Percentiles rank a stretch among this genome's conserved stretches.
These are phyloP conservation scores for Nannobrachium achirus DNA, from an alignment of 2,113 vertebrate species.

Conservation along the genomic window DNA sequence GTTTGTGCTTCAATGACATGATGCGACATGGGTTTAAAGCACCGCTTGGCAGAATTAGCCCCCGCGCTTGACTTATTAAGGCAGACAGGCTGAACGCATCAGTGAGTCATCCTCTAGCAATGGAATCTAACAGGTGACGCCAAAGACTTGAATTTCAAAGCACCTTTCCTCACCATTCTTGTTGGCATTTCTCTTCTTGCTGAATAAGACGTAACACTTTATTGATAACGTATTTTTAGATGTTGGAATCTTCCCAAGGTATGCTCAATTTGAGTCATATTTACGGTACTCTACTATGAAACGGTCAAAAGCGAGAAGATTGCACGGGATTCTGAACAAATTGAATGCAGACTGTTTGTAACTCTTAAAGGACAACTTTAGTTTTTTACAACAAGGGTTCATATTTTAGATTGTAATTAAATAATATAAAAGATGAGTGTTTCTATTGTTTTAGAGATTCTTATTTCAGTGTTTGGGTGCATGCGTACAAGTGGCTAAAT, in stretches of 20 bases:
- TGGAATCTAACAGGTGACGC: background rate
- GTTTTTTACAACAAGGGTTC: no score
- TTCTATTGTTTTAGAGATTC: no score
- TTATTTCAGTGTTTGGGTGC: no score
- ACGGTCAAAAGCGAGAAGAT: background rate
- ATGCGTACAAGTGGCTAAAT: no score
- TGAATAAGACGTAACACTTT: slow-evolving; percentile 2
- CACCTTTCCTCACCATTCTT: background rate
- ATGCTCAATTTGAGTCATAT: slow-evolving; percentile 8
- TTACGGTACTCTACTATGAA: slow-evolving; percentile 8
- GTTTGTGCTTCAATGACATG: slow-evolving; percentile 10
- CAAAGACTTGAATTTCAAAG: background rate
- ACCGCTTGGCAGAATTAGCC: background rate
- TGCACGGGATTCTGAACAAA: background rate
- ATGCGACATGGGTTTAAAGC: slow-evolving; percentile 8
- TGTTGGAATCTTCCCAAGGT: background rate
- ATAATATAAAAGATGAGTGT: background rate
- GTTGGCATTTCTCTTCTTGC: background rate
- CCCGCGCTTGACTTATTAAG: background rate
- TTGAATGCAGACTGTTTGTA: background rate
- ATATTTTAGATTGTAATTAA: no score
- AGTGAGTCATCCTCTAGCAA: slow-evolving; percentile 1
- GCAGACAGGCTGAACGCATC: slow-evolving; percentile 19
- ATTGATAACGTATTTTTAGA: background rate
- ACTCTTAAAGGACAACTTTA: no score